Evolutionary conservation across 2,113 vertebrate genomes (phyloP).

Genomic region (Chelonoidis abingdonii): DNA sequence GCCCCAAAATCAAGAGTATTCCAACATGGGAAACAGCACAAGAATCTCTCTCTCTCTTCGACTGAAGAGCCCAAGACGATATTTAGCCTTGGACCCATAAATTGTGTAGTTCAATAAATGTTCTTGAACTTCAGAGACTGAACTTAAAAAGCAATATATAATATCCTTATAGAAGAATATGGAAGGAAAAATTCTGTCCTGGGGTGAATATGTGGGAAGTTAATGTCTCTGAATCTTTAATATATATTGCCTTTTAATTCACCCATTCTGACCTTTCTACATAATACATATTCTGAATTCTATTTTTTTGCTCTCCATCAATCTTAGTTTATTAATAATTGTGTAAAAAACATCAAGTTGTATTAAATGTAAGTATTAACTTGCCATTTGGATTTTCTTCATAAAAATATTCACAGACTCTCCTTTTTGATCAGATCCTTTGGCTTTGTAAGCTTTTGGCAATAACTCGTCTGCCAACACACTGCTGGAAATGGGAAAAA

Average conservation of each 20-base stretch:
- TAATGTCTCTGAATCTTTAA: constrained; percentile 15
- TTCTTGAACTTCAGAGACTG: not conserved
- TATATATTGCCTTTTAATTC: constrained; percentile 30
- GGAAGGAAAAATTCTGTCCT: constrained; percentile 61
- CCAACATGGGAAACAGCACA: not conserved
- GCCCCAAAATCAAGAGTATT: not conserved
- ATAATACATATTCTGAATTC: not conserved
- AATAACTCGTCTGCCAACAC: constrained; percentile 64
- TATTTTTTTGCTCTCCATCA: constrained; percentile 14
- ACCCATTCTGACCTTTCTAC: constrained; percentile 55
- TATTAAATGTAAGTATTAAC: not conserved
- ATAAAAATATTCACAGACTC: constrained; percentile 3
- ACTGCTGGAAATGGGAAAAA: constrained; percentile 58
- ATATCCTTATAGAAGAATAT: constrained; percentile 36
- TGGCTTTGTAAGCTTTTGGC: constrained; percentile 50
- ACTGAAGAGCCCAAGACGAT: not conserved
- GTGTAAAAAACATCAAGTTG: not conserved
- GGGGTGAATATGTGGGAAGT: constrained; percentile 61
- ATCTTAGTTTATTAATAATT: not conserved
- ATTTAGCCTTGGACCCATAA: not conserved
- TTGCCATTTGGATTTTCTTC: constrained; percentile 55
- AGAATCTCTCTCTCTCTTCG: not conserved
- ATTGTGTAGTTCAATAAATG: not conserved
- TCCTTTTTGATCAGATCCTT: constrained; percentile 58
- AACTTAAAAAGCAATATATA: constrained; percentile 17